Conservation (phyloP, 2,113 vertebrate species). For the Melierax canorus region DNA sequence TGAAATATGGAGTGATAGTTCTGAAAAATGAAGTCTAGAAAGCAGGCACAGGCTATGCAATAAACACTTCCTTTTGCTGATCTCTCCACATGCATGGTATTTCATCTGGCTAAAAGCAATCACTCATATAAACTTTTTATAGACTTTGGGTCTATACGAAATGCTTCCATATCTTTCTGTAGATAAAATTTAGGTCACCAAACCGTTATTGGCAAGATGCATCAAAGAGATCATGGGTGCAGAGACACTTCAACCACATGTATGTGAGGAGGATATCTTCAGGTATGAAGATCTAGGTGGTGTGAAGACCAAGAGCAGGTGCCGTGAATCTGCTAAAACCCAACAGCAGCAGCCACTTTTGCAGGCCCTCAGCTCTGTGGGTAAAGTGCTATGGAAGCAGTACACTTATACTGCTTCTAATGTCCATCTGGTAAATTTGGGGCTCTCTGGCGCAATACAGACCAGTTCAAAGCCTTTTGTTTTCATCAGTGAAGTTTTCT, state of each 20-base stretch:
- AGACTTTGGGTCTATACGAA: background rate
- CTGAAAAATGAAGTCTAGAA: background rate
- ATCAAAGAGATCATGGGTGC: background rate
- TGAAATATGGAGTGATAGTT: background rate
- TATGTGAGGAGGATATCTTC: background rate
- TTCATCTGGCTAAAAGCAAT: background rate
- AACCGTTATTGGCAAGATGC: background rate
- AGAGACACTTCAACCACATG: background rate
- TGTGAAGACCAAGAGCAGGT: background rate
- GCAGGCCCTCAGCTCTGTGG: background rate
- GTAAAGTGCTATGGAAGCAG: background rate
- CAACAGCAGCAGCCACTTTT: background rate
- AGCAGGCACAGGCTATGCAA: background rate
- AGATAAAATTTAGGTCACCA: background rate
- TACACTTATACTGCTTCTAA: background rate
- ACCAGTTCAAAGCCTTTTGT: background rate
- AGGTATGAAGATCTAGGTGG: background rate
- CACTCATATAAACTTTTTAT: background rate
- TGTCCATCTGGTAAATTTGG: background rate
- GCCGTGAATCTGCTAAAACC: background rate
- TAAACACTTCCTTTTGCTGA: background rate
- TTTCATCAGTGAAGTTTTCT: background rate
- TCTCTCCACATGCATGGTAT: rapidly evolving
- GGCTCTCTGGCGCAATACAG: background rate
- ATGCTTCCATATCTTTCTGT: background rate